Evolutionary conservation across 2,113 vertebrate genomes (phyloP), one percentile per base, ranked within the genome.

Genomic region (Pyrgilauda ruficollis): DNA sequence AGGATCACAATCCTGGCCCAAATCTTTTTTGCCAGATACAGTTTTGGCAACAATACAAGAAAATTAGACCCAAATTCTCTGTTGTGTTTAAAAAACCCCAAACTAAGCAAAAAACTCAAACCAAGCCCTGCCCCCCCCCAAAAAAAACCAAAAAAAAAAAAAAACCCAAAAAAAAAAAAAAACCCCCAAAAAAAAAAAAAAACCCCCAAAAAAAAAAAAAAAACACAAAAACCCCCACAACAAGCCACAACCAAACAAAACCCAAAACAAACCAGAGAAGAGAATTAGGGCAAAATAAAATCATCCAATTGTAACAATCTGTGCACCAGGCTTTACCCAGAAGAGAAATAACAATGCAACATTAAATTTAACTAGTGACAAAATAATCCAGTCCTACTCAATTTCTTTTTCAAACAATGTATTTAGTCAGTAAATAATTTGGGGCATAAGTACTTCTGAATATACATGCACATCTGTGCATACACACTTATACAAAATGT

Each of bases 391-490:
- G 50, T 66, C 15, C 5, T 47, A 50, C 85, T 79, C 13, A 75
- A 78, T 70, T 84, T 67, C 8, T 59, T 67, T 76, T 89, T 55
- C 33, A 76, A 79, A 10, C 24, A 58, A 73, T 35, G 2, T 52
- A 87, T 87, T 91, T 93, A 87, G 80, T 49, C n/a, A 84, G 16
- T 30, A 69, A 79, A 64, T 79, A 84, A 89, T 79, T 69, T 85
- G 20, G 41, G 43, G 11, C n/a, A 44, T 28, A 64, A 24, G 28
- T 74, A 69, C 24, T 87, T 93, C 46, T 66, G 58, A 62, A 66
- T 68, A 53, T 39, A 50, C 11, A 59, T 53, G 23, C 35, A 84
- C 15, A 37, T 69, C 24, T 58, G 13, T 47, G 14, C 22, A 62
- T 52, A 35, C 9, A 33, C 5, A 27, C 6, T 70, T 37, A 27